Evolutionary conservation across 2,113 vertebrate species (phyloP).

Genomic region (Sceloporus undulatus): DNA sequence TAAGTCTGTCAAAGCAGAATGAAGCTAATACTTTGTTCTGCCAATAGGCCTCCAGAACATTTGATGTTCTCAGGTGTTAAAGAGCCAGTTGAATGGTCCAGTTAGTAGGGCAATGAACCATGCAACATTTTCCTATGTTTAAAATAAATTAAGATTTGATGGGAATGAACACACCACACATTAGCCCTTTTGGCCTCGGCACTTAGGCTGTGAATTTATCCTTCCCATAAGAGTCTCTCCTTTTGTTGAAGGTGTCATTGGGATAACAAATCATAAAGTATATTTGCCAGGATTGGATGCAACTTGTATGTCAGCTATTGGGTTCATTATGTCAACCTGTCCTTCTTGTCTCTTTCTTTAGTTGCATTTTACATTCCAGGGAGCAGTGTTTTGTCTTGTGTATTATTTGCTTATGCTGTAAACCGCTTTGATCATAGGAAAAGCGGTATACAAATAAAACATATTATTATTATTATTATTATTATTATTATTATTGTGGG

Average conservation of each 20-base stretch:
- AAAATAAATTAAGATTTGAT: not conserved
- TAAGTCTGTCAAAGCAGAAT: not conserved
- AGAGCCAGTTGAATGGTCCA: not conserved
- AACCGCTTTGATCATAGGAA: no score
- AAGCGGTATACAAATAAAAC: no score
- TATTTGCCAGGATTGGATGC: conserved; percentile 34
- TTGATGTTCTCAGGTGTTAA: not conserved
- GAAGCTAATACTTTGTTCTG: not conserved
- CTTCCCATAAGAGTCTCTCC: not conserved
- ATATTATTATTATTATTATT: no score
- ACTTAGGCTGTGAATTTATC: not conserved
- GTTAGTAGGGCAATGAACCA: not conserved
- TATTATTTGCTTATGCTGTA: no score
- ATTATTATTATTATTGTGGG: no score
- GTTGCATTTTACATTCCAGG: conserved; percentile 49
- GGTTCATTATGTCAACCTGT: conserved; percentile 43
- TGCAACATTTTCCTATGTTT: conserved; percentile 2
- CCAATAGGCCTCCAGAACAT: not conserved
- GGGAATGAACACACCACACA: not conserved
- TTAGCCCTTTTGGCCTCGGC: not conserved
- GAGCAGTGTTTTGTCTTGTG: conserved; percentile 43
- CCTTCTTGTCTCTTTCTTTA: conserved; percentile 59
- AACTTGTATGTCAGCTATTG: not conserved
- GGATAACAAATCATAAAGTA: conserved; percentile 7
- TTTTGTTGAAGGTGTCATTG: not conserved